These are phyloP conservation scores for Pristionchus fissidentatus DNA, from an alignment of 2,888 invertebrate genomes.

Conservation along the genomic window DNA sequence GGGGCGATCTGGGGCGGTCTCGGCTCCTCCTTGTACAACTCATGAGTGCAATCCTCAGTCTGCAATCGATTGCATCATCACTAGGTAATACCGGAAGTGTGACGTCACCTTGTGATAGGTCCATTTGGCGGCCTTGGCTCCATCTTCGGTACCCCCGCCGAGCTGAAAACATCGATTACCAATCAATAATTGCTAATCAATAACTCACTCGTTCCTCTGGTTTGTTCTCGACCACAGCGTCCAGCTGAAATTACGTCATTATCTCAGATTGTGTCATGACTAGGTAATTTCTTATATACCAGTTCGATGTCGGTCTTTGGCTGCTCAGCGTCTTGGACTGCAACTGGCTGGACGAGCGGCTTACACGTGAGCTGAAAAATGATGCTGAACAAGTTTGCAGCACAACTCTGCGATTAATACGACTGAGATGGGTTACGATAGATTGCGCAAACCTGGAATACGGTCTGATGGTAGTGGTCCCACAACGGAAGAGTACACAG, in stretches of 20 bases:
- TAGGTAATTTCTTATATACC: neutral
- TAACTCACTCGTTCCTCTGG: neutral
- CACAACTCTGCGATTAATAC: neutral
- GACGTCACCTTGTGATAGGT: neutral
- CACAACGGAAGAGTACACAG: conserved; percentile 36
- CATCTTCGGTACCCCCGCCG: neutral
- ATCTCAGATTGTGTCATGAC: neutral
- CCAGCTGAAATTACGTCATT: neutral
- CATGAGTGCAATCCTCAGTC: conserved; percentile 16
- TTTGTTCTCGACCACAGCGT: neutral
- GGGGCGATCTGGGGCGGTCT: neutral
- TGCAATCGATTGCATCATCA: neutral
- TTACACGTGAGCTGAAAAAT: neutral
- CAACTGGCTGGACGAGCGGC: neutral
- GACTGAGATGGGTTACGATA: neutral
- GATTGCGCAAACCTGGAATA: neutral
- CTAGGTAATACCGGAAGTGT: neutral
- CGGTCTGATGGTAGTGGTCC: conserved; percentile 36
- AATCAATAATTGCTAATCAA: neutral
- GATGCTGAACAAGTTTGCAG: neutral
- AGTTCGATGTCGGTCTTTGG: conserved; percentile 19
- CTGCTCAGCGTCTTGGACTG: neutral
- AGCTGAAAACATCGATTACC: neutral
- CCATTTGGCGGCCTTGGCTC: neutral
- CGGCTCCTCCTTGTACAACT: conserved; percentile 4